Evolutionary conservation across 2,113 vertebrate genomes (phyloP).

Genomic region (Xiphophorus maculatus): DNA sequence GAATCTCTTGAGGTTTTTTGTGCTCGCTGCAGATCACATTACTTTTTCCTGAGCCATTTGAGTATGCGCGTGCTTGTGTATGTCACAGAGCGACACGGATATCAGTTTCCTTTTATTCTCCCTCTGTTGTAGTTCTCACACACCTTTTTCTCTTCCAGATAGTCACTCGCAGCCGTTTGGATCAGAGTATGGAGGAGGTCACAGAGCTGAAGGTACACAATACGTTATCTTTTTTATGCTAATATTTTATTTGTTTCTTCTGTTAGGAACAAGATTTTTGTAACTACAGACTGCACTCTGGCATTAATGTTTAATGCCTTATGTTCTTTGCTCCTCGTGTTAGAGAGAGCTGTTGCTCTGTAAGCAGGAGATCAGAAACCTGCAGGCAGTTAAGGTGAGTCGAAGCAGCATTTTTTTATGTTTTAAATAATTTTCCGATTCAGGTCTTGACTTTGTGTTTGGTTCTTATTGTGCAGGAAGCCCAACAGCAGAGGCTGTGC

Average conservation of each 20-base stretch:
- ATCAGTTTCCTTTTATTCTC: slow-evolving; percentile 60
- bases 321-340: slow-evolving; percentile 42
- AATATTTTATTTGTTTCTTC: background rate
- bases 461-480: slow-evolving; percentile 81
- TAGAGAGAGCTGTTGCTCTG: slow-evolving; percentile 92
- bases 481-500: slow-evolving; percentile 91
- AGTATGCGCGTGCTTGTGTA: slow-evolving; percentile 15
- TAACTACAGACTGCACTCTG: background rate
- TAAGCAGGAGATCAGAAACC: slow-evolving; percentile 91
- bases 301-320: slow-evolving; percentile 35
- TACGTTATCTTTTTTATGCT: background rate
- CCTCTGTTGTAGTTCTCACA: slow-evolving; percentile 45
- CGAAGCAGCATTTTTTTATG: background rate
- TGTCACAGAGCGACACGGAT: slow-evolving; percentile 48
- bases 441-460: background rate
- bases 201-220: slow-evolving; percentile 89
- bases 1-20: slow-evolving; percentile 28
- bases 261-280: background rate
- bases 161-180: slow-evolving; percentile 90
- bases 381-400: slow-evolving; percentile 94
- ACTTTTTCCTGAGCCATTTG: slow-evolving; percentile 37
- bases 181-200: slow-evolving; percentile 94
- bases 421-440: background rate
- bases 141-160: slow-evolving; percentile 75
- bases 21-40: slow-evolving; percentile 64